Conservation (phyloP, 2,113 vertebrate genomes). For the Oreocharis arfaki region DNA sequence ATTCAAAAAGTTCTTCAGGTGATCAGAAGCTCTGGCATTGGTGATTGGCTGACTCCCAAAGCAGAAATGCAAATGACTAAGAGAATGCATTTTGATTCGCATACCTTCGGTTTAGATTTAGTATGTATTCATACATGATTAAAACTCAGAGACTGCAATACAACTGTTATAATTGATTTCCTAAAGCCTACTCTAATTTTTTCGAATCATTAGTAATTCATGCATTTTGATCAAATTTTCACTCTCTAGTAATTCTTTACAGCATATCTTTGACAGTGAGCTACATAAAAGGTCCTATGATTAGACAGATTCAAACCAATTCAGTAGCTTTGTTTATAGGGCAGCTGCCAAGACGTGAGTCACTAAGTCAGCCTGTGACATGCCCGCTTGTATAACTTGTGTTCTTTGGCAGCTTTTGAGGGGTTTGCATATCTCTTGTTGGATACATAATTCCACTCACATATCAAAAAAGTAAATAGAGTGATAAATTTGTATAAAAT, state of each 20-base stretch:
- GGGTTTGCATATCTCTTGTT: neutral
- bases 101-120: neutral
- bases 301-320: neutral
- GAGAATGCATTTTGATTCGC: neutral
- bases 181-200: neutral
- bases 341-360: constrained; percentile 51
- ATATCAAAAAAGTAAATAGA: neutral
- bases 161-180: neutral
- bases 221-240: neutral
- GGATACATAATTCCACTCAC: neutral
- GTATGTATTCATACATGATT: neutral
- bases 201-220: neutral
- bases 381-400: constrained; percentile 52
- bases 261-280: neutral
- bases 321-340: constrained; percentile 53
- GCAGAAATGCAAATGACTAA: neutral
- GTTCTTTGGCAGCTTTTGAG: constrained; percentile 5
- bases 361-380: constrained; percentile 52
- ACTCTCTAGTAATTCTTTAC: constrained; percentile 31
- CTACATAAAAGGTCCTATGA: neutral
- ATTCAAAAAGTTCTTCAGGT: neutral
- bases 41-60: neutral
- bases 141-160: neutral
- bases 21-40: neutral
- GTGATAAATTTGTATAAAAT: neutral